Base-by-base conservation (phyloP, 2,888 invertebrate genomes). In the Papilio elwesi region DNA sequence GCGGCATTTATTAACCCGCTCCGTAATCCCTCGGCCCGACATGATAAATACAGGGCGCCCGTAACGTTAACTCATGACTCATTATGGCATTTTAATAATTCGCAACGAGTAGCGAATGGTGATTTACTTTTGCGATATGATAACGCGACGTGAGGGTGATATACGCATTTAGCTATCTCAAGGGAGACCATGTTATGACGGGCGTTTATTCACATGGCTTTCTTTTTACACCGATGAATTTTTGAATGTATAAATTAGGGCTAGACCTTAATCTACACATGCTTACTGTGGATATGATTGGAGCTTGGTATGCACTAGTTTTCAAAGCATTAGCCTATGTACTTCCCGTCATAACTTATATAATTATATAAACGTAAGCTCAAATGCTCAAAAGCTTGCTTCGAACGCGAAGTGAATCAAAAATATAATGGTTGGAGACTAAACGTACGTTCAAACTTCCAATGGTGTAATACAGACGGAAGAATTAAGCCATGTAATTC, bases 31-130 rank as follows among this genome's bases (percentile, higher is more conserved):
- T 80, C 83, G 85, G 87, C 86, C 88, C 87, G 81, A 84, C 80
- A 87, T 90, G 90, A 91, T 91, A 91, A 92, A 89, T 89, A 89
- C 88, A 80, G 87, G 86, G 85, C 88, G 85, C 88, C 86, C 85
- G 85, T 85, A 87, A 88, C 88, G 87, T 88, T 90, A 88, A 83
- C 86, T 83, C 91, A 62, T 62, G 55, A 70, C 86, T 84, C 91
- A 94, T 94, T 94, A 94, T 90, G 89, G 90, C 87, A 90, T 93
- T 93, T 92, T 93, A 94, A 94, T 94, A 94, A 92, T 92, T 93
- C 90, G 88, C 85, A 85, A 82, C 82, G 79, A 85, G 87, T 81
- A 84, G 77, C 84, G 86, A 81, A 84, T 84, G 88, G 81, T 91
- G 91, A 91, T 91, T 91, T 91, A 91, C 89, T 76, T 70, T 59